Conservation (phyloP, 2,113 vertebrate species). For the Amazona vittata region DNA sequence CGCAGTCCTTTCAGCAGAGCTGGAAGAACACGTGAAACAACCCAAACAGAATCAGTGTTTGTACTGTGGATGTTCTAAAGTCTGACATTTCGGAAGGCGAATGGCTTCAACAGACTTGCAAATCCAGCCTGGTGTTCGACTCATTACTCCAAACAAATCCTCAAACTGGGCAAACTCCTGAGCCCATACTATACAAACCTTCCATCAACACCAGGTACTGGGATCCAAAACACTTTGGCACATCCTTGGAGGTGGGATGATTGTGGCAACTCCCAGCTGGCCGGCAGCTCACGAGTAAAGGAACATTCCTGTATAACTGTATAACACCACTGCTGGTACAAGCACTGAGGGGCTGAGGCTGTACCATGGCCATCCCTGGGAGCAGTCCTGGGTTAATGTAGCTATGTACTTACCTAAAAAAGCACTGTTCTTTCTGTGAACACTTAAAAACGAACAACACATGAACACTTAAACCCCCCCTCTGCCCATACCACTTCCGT, state of each 20-base stretch:
- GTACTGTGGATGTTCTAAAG: not conserved
- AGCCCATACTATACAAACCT: not conserved
- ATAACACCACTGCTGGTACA: no score
- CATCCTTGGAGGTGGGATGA: not conserved
- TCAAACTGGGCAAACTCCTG: not conserved
- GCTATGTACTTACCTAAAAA: not conserved
- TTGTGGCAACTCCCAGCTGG: rapidly evolving
- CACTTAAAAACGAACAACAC: not conserved
- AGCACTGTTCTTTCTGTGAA: not conserved
- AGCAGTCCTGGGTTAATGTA: not conserved
- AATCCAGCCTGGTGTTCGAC: not conserved
- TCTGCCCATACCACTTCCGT: not conserved
- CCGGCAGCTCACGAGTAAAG: no score
- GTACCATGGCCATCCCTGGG: rapidly evolving
- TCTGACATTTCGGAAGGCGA: not conserved
- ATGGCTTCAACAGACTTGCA: not conserved
- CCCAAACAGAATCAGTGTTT: not conserved
- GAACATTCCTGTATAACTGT: not conserved
- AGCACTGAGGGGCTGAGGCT: not conserved
- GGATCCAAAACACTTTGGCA: not conserved
- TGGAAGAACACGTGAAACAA: not conserved
- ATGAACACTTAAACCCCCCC: not conserved
- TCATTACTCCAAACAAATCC: not conserved
- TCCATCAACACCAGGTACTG: not conserved
- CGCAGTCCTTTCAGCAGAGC: not conserved